A percentile compares a stretch with the other conserved stretches of the same genome.
phyloP scores from a whole-genome alignment of 2,113 vertebrate species.

The Marmota flaviventris region DNA sequence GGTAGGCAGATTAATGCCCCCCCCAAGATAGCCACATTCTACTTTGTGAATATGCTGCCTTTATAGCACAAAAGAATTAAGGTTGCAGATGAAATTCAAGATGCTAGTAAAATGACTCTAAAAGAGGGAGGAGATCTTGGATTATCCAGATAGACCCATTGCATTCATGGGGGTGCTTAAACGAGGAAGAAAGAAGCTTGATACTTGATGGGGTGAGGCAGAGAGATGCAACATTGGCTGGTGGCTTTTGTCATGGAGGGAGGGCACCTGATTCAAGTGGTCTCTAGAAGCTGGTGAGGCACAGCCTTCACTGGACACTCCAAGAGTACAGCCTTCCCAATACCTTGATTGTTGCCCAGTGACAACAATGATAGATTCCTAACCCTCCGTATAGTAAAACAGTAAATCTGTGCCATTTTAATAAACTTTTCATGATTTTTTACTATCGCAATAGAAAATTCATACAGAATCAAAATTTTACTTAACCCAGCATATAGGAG shows the following conservation, averaged over 20 bases:
- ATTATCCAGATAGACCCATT: neutral
- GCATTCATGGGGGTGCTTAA: neutral
- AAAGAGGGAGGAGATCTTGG: neutral
- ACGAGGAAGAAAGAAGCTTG: neutral
- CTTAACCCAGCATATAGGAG: neutral
- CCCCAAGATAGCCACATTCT: neutral
- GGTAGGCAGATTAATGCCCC: neutral
- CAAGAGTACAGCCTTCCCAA: neutral
- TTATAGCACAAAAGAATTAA: neutral
- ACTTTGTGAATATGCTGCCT: neutral
- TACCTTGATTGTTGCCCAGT: neutral
- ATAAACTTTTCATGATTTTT: neutral
- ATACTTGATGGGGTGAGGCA: neutral
- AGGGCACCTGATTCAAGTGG: fast-evolving
- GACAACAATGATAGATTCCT: neutral
- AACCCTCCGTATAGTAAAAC: neutral
- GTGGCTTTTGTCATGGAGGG: neutral
- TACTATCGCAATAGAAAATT: neutral
- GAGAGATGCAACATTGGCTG: neutral
- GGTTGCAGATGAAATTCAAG: neutral
- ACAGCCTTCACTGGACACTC: neutral
- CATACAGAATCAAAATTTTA: neutral
- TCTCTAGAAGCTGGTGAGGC: neutral
- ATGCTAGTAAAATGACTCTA: neutral
- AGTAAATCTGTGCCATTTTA: neutral